Evolutionary conservation across 2,113 vertebrate species (phyloP), one percentile per base, ranked within the genome.

Genomic region (Cyprinodon brontotheroides): DNA sequence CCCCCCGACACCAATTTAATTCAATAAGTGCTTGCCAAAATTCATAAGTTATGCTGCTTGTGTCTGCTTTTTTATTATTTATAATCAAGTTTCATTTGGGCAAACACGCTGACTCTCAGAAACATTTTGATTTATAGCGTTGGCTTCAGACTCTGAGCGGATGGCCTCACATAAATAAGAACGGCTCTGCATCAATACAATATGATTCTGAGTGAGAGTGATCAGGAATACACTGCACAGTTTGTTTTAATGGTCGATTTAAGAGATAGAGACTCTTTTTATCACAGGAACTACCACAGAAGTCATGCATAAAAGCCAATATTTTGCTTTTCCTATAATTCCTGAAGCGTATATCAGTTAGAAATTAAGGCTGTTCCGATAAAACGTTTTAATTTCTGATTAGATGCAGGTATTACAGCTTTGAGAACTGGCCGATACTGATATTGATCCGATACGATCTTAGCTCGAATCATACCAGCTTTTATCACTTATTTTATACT

Each of bases 31-130:
- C 45, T 72, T 75, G 78, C 71, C 83, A 83, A 80, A 57, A 38
- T 12, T 72, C 88, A 84, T 81, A 77, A 62, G 68, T 84, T 82
- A 85, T 80, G 75, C 41, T 81, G 82, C n/a, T 85, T 64, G 10
- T 67, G 72, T 80, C 48, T 22, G 61, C 71, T 72, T 36, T 61
- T 60, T 70, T 78, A 39, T 72, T 74, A 53, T 86, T 80, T 71
- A 82, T 67, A 82, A 41, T 70, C 61, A 61, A 36, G 10, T 74
- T 74, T 71, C 43, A 81, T 77, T 77, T 48, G 65, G 77, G 68
- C 61, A 45, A 74, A 61, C 17, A 37, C 0, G 63, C 73, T 74
- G 79, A 86, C 80, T 80, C 15, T 17, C 6, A 76, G 68, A 81
- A 77, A 77, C 8, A 61, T 68, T 82, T 74, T 85, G 61, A 90